phyloP scores from a whole-genome alignment of 2,888 invertebrate species.

The Apeira syringaria region DNA sequence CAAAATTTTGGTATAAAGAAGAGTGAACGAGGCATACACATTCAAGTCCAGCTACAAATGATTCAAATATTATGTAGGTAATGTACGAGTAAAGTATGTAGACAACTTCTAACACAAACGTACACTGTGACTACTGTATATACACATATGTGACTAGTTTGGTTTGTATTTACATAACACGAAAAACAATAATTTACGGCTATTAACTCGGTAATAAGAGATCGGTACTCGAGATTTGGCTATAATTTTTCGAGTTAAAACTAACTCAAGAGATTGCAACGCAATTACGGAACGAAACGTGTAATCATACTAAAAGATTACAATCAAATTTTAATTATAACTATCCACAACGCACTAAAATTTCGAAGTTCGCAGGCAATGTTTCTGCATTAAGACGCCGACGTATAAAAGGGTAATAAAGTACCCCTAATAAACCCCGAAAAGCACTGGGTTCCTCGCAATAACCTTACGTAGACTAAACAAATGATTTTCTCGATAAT shows the following conservation, averaged over 20 bases:
- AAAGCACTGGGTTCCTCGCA: conserved; percentile 69
- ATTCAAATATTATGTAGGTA: too few species aligned
- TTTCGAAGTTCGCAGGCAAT: conserved; percentile 53
- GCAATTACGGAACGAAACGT: conserved; percentile 54
- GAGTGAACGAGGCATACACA: too few species aligned
- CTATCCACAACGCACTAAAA: conserved; percentile 55
- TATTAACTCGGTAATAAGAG: conserved; percentile 54
- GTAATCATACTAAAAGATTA: conserved; percentile 68
- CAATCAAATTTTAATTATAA: conserved; percentile 71
- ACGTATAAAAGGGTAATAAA: conserved; percentile 72
- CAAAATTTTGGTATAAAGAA: too few species aligned
- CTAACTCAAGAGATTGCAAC: conserved; percentile 44
- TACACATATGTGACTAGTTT: conserved; percentile 29
- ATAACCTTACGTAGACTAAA: conserved; percentile 81
- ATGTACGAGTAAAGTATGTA: too few species aligned
- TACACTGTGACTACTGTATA: too few species aligned
- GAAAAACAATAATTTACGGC: conserved; percentile 44
- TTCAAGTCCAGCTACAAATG: too few species aligned
- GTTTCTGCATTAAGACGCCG: conserved; percentile 57
- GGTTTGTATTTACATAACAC: conserved; percentile 35
- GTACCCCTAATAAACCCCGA: conserved; percentile 77
- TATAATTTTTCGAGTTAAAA: conserved; percentile 48
- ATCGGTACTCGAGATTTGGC: conserved; percentile 52
- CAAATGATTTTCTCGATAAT: conserved; percentile 81
- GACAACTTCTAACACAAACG: too few species aligned